Base-by-base conservation (phyloP, 2,113 vertebrate genomes). In the Guaruba guarouba region DNA sequence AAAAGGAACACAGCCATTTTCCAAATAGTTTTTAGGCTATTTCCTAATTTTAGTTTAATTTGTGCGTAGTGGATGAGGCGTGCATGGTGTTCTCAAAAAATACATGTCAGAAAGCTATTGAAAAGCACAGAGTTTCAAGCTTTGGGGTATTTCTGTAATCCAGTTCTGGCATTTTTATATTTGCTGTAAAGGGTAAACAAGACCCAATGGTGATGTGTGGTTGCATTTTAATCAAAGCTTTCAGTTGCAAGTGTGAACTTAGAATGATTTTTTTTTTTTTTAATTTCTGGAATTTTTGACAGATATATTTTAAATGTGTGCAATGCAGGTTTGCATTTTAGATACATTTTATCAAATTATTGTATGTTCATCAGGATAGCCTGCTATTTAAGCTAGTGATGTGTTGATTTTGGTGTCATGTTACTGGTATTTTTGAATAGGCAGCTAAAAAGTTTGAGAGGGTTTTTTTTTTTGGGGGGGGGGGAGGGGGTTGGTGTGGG, bases 61-160 rank as follows among this genome's bases (percentile, higher is more conserved):
- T 63, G 6, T 81, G 7, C 1, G 0, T 57, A 8, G 5, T 33
- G 10, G 22, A 9, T 62, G n/a, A 68, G 14, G 5, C 4, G 18
- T 70, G 23, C 3, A 8, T 52, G 18, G 2, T 43, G 9, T 63
- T 75, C 46, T 88, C 33, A 44, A 49, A 70, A 76, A 33, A 7
- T 25, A 17, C 3, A 5, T 66, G 15, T 7, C 33, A 75, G 77
- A n/a, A 75, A 52, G 51, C 31, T 81, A 9, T 37, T 70, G 6
- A 54, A 37, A 71, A 18, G 17, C 37, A 23, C 10, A 0, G 0
- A 4, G 31, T 85, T 80, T 67, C 29, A 88, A 86, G 20, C 29
- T 86, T 81, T 68, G 24, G 4, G 8, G 0, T 75, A 62, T 69
- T 92, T 44, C 12, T 63, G 9, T 69, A 68, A 59, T 57, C 11